A percentile compares a stretch with the other conserved stretches of the same genome.
These are phyloP conservation scores for Alcis repandata DNA, from an alignment of 2,888 invertebrate species.

Conservation along the genomic window DNA sequence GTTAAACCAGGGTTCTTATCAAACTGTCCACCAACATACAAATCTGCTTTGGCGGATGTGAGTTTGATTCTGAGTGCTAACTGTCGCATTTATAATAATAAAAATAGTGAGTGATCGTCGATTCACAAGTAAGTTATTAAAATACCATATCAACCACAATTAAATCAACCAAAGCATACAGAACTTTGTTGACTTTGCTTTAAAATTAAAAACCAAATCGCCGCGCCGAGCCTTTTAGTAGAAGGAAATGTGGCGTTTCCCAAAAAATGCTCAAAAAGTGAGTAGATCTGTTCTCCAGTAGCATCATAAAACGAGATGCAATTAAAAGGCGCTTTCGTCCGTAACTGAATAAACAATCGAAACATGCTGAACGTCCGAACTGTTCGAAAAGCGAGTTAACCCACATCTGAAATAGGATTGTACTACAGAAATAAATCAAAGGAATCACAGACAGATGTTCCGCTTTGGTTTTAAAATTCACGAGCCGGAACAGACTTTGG, in stretches of 20 bases:
- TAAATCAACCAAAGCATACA: too few relatives aligned
- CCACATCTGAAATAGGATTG: conserved; percentile 50
- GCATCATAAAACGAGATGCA: conserved; percentile 35
- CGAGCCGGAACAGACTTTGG: conserved; percentile 51
- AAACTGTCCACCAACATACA: too few relatives aligned
- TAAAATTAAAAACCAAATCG: too few relatives aligned
- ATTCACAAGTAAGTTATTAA: too few relatives aligned
- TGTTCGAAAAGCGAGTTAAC: conserved; percentile 36
- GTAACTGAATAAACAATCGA: conserved; percentile 34
- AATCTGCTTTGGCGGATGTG: too few relatives aligned
- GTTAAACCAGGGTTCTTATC: too few relatives aligned
- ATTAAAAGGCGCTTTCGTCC: conserved; percentile 32
- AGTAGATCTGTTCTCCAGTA: not conserved
- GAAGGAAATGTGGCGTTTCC: not conserved
- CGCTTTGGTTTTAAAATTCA: conserved; percentile 60
- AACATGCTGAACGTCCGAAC: conserved; percentile 20
- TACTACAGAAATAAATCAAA: conserved; percentile 58
- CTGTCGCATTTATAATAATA: too few relatives aligned
- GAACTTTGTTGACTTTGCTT: too few relatives aligned
- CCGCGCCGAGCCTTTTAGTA: too few relatives aligned
- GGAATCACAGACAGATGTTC: conserved; percentile 56
- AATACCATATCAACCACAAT: too few relatives aligned
- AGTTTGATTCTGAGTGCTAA: too few relatives aligned
- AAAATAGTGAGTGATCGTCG: too few relatives aligned
- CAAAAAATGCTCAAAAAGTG: not conserved